Evolutionary conservation across 2,888 invertebrate genomes (phyloP).

Genomic region (Dexiosoma caninum): DNA sequence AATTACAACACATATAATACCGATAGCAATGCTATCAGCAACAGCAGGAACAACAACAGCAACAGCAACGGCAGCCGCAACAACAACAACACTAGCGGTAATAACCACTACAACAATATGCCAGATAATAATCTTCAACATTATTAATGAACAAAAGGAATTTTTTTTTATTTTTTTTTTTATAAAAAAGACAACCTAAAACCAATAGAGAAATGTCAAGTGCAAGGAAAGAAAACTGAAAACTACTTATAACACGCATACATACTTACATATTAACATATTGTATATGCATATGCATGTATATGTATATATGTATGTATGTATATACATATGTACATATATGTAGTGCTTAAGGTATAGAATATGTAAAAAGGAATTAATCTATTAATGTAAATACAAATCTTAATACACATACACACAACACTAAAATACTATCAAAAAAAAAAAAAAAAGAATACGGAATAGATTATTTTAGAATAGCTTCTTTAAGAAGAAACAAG

Average conservation of each 20-base stretch:
- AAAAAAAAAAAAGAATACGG: too few relatives aligned
- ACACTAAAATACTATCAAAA: constrained; percentile 10
- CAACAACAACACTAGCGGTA: constrained; percentile 12
- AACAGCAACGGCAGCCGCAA: constrained; percentile 6
- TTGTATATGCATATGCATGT: too few relatives aligned
- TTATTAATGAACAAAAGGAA: constrained; percentile 38
- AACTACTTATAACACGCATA: too few relatives aligned
- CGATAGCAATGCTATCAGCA: constrained; percentile 67
- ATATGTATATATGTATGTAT: constrained; percentile 25
- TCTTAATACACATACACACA: constrained; percentile 14
- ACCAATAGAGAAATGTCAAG: constrained; percentile 31
- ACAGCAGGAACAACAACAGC: constrained; percentile 65
- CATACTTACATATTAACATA: too few relatives aligned
- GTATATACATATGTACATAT: background rate
- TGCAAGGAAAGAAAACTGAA: constrained; percentile 5
- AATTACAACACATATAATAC: constrained; percentile 47
- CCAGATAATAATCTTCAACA: constrained; percentile 51
- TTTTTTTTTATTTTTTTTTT: too few relatives aligned
- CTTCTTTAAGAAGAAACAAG: constrained; percentile 27
- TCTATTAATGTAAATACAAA: constrained; percentile 45
- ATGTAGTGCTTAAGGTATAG: background rate
- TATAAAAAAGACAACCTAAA: too few relatives aligned
- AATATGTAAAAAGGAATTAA: constrained; percentile 34
- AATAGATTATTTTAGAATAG: constrained; percentile 29
- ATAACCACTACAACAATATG: constrained; percentile 41